Conservation (phyloP, 2,797 vertebrate species). For the Danio choprae region DNA sequence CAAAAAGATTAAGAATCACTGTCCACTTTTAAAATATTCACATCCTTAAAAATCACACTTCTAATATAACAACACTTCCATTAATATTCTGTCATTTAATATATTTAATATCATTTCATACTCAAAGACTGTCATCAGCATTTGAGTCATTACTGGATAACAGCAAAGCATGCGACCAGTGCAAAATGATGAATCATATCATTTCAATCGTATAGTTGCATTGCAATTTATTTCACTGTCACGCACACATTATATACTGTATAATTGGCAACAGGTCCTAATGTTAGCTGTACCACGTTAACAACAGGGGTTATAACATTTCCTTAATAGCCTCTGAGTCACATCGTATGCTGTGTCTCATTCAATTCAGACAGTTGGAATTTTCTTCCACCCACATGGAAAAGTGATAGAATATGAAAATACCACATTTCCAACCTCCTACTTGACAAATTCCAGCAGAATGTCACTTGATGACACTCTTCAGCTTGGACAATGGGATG, state of each 20-base stretch:
- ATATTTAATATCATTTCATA: background rate
- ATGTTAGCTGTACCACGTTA: background rate
- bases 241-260: background rate
- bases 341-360: background rate
- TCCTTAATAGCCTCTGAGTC: background rate
- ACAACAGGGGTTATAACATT: background rate
- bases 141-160: background rate
- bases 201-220: background rate
- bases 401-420: background rate
- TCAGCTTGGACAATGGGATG: background rate
- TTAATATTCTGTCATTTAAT: background rate
- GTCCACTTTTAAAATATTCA: background rate
- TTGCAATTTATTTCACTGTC: background rate
- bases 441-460: background rate
- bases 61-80: background rate
- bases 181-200: background rate
- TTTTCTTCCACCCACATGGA: background rate
- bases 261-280: background rate
- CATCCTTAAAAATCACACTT: background rate
- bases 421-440: background rate
- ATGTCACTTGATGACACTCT: background rate
- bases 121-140: background rate
- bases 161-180: background rate
- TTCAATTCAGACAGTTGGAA: constrained; percentile 8
- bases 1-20: too few relatives aligned